Evolutionary conservation across 1,140 invertebrate genomes (phyloP), one percentile per base, ranked within the genome.

Genomic region (Papilio polyxenes): DNA sequence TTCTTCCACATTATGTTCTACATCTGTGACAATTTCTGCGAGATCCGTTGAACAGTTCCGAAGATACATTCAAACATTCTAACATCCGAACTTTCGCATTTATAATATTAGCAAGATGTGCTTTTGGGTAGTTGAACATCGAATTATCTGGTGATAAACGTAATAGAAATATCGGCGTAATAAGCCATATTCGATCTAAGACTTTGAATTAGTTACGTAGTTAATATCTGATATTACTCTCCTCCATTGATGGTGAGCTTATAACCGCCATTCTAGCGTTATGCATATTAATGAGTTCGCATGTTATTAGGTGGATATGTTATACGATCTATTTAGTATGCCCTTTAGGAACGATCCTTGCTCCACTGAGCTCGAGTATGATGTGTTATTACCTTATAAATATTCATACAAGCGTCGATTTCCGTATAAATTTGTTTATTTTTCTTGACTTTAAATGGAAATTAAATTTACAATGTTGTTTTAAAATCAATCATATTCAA

Each of bases 151-250:
- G 20, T 20, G 56, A 7, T 17, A 13, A 6, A 31, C 48, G 15
- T 31, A 62, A 79, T 53, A 81, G 79, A 84, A 87, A 86, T 84
- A 84, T 82, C 75, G 80, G 80, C 81, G 81, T 87, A 83, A 85
- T 90, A 90, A 87, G 88, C 87, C 87, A 85, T 89, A 85, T 86
- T 87, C 82, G 85, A 87, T 89, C 84, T 87, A 86, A 91, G 87
- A 89, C 90, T 89, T 87, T 88, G 90, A 90, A 91, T 92, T 92
- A 87, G 89, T 92, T 92, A 89, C 82, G 82, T 90, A 93, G 89
- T 93, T 91, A 89, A 83, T 81, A 82, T 86, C 87, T 89, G 87
- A 89, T 89, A 92, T 91, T 89, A 91, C 86, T 85, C 87, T 84
- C 77, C 83, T 84, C 85, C 83, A 87, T 88, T 86, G 85, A 92